These are phyloP conservation scores for Chaetura pelagica DNA, from an alignment of 2,113 vertebrate species.

Conservation along the genomic window DNA sequence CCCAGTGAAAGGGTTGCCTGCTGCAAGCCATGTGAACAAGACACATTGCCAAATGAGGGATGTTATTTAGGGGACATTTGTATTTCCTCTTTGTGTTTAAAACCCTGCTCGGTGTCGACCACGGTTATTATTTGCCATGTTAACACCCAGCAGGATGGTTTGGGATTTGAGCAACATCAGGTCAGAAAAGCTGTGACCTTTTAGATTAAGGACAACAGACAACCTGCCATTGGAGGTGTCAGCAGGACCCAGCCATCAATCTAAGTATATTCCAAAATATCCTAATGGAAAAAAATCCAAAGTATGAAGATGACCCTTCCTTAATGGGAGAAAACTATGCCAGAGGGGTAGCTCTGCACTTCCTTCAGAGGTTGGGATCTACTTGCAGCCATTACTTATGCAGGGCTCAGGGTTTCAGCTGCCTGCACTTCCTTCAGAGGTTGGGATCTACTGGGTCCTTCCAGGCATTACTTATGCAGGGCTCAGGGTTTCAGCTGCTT, in stretches of 20 bases:
- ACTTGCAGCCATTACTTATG: accelerated
- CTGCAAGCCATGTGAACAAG: neutral
- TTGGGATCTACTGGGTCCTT: neutral
- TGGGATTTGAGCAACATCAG: neutral
- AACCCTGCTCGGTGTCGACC: neutral
- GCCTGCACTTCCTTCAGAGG: neutral
- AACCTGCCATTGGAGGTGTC: neutral
- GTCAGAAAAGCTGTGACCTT: neutral
- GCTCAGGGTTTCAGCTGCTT: neutral
- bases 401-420: neutral
- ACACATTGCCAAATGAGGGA: neutral
- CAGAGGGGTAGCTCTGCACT: neutral
- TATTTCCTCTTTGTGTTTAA: neutral
- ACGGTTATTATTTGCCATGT: neutral
- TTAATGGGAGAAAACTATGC: accelerated
- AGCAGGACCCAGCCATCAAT: neutral
- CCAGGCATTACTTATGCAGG: neutral
- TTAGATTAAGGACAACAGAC: neutral
- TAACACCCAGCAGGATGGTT: neutral
- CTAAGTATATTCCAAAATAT: neutral
- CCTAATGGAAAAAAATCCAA: too few relatives aligned
- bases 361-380: neutral
- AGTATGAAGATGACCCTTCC: neutral
- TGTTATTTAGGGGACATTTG: neutral
- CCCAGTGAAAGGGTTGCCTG: neutral